Conservation (phyloP, 1,140 invertebrate species). For the Diabrotica virgifera region DNA sequence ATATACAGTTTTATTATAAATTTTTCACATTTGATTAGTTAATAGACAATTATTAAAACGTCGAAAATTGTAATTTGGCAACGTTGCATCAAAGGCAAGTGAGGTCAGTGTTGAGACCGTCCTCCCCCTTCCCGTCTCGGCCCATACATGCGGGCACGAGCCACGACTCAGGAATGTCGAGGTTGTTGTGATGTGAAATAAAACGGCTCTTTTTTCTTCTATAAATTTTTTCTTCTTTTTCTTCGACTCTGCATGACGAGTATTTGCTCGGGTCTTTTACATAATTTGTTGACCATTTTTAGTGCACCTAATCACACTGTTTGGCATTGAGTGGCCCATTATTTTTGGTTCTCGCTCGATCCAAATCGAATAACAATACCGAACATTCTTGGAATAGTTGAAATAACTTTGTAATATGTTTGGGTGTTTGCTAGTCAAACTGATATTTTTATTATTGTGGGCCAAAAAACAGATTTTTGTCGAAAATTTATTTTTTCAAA, state of each 20-base stretch:
- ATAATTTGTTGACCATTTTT: constrained; percentile 3
- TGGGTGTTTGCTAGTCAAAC: too few species aligned
- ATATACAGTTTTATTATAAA: too few species aligned
- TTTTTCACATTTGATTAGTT: too few species aligned
- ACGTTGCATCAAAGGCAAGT: constrained; percentile 1
- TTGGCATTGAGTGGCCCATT: neutral
- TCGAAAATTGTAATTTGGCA: neutral
- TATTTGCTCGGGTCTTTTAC: neutral
- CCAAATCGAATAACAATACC: neutral
- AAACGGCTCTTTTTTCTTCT: constrained; percentile 1
- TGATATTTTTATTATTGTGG: too few species aligned
- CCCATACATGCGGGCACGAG: constrained; percentile 19
- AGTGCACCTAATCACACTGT: neutral
- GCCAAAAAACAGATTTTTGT: too few species aligned
- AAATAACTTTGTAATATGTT: neutral
- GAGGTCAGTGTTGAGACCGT: constrained; percentile 7
- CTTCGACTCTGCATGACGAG: neutral
- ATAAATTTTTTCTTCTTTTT: neutral
- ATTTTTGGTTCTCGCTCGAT: neutral
- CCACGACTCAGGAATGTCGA: constrained; percentile 25
- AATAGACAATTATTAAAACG: too few species aligned
- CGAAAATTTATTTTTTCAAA: too few species aligned
- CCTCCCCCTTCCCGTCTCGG: too few species aligned
- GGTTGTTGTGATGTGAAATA: constrained; percentile 10
- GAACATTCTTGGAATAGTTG: neutral